Conservation (phyloP, 1,140 invertebrate genomes). For the Hypothenemus hampei region DNA sequence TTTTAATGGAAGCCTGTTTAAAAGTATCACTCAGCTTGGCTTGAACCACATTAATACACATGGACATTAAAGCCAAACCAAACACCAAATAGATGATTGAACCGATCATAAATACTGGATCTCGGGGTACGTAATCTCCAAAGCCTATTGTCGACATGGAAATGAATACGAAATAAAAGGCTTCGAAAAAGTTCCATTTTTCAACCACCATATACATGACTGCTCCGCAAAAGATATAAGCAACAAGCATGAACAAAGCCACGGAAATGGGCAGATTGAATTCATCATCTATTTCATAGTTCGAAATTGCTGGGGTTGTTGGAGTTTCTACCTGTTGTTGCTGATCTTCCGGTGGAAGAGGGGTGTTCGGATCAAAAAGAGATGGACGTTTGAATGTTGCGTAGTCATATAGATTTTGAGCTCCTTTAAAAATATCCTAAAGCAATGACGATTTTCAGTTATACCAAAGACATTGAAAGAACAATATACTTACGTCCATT, state of each 20-base stretch:
- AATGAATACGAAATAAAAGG: slow-evolving; percentile 93
- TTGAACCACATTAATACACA: slow-evolving; percentile 96
- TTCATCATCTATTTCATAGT: slow-evolving; percentile 76
- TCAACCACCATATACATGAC: slow-evolving; percentile 74
- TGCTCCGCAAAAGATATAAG: slow-evolving; percentile 82
- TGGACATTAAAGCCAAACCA: slow-evolving; percentile 88
- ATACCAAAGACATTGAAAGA: no score
- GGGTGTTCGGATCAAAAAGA: slow-evolving; percentile 40
- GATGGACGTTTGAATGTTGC: slow-evolving; percentile 68
- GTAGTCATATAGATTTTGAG: slow-evolving; percentile 72
- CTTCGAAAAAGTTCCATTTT: slow-evolving; percentile 77
- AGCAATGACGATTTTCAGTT: background rate
- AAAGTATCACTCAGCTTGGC: slow-evolving; percentile 79
- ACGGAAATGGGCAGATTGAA: slow-evolving; percentile 88
- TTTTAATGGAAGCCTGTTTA: slow-evolving; percentile 75
- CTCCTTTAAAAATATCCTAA: slow-evolving; percentile 75
- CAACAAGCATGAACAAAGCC: slow-evolving; percentile 72
- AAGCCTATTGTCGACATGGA: slow-evolving; percentile 92
- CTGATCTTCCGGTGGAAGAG: slow-evolving; percentile 22
- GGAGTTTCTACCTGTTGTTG: slow-evolving; percentile 49
- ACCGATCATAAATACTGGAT: slow-evolving; percentile 87
- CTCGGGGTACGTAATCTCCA: slow-evolving; percentile 82
- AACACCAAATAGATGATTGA: slow-evolving; percentile 92
- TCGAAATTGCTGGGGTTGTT: slow-evolving; percentile 67
- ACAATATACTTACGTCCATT: slow-evolving; percentile 66